phyloP scores from a whole-genome alignment of 37 sponge, comb jelly and placozoan species.

The Axinella damicornis region DNA sequence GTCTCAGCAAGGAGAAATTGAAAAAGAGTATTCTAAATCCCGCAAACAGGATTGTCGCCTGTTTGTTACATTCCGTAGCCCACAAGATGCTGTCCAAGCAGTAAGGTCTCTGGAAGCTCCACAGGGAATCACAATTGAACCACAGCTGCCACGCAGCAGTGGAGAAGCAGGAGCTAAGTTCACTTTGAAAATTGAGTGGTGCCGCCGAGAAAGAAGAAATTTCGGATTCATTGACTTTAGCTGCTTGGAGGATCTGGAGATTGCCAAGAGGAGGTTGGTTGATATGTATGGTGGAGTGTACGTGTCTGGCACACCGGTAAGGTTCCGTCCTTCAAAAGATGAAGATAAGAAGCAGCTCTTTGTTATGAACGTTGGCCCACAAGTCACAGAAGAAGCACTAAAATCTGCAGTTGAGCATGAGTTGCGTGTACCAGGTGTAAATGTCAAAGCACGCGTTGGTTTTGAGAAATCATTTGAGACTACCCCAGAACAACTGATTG shows the following conservation, averaged over 20 bases:
- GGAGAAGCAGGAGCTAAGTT: neutral
- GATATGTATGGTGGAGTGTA: neutral
- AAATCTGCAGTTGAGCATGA: constrained; percentile 19
- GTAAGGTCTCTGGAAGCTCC: neutral
- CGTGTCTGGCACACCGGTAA: constrained; percentile 1
- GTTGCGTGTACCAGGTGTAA: neutral
- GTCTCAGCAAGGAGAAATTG: constrained; percentile 15
- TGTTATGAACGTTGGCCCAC: constrained; percentile 6
- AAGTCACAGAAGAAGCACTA: constrained; percentile 32
- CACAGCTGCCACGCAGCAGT: neutral
- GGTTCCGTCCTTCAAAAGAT: constrained; percentile 40
- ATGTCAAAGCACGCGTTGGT: constrained; percentile 18
- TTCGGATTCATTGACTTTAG: constrained; percentile 52
- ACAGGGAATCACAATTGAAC: constrained; percentile 12
- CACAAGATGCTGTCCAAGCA: constrained; percentile 38
- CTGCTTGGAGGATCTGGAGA: neutral
- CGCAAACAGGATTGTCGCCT: neutral
- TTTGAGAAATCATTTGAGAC: constrained; percentile 43
- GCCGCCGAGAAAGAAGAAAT: constrained; percentile 33
- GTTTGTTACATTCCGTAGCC: constrained; percentile 45
- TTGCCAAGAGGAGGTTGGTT: neutral
- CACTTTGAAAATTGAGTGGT: constrained; percentile 63
- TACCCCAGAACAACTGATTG: constrained; percentile 9
- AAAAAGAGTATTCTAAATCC: neutral
- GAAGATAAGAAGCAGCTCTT: constrained; percentile 26